Percentiles rank a stretch among this genome's conserved stretches.
Conservation (phyloP, 1,140 invertebrate genomes). For the Drosophila pandora region DNA sequence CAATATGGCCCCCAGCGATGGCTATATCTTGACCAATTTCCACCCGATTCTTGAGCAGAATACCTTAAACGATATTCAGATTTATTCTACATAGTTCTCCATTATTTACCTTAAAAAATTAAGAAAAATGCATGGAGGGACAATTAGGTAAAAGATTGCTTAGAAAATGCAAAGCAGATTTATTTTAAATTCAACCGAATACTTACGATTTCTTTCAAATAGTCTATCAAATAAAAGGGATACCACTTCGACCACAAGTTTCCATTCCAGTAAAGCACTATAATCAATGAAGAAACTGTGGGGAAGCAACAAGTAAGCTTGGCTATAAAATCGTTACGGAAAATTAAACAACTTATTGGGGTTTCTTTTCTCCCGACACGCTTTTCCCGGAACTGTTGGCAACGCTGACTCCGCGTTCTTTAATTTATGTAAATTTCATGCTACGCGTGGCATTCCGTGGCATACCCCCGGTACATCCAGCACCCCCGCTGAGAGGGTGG, state of each 20-base stretch:
- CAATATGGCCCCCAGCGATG: too few species aligned
- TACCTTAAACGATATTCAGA: too few species aligned
- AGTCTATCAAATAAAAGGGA: neutral
- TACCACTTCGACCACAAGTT: constrained; percentile 29
- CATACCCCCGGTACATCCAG: constrained; percentile 9
- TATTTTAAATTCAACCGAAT: constrained; percentile 4
- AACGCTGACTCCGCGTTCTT: constrained; percentile 49
- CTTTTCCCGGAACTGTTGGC: constrained; percentile 21
- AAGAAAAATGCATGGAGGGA: neutral
- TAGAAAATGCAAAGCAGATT: neutral
- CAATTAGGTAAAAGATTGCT: constrained; percentile 16
- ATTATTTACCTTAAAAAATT: too few species aligned
- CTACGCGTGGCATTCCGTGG: constrained; percentile 59
- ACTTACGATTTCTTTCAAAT: neutral
- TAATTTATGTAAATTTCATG: constrained; percentile 81
- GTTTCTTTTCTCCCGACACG: constrained; percentile 14
- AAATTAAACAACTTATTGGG: constrained; percentile 75
- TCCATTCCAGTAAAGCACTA: constrained; percentile 28
- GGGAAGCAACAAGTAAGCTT: constrained; percentile 64
- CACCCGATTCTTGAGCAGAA: too few species aligned
- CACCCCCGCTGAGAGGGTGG: constrained; percentile 27
- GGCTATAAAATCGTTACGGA: constrained; percentile 63
- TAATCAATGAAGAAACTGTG: constrained; percentile 8
- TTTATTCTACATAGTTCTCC: too few species aligned
- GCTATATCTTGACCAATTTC: too few species aligned